Evolutionary conservation across 2,888 invertebrate species (phyloP).

Genomic region (Melanostoma mellinum): DNA sequence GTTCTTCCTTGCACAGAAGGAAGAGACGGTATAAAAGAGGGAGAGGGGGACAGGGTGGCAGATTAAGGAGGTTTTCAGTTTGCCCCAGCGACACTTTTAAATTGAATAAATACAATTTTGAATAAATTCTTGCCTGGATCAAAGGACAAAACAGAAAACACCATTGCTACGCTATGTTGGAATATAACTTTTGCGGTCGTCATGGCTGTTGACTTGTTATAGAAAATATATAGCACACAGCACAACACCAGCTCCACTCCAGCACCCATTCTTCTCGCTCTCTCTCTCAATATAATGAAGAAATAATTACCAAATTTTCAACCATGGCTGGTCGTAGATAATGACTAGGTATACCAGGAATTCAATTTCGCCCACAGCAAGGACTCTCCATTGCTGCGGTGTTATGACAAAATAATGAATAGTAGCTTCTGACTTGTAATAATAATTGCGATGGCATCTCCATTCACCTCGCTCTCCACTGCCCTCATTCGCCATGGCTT

Average conservation of each 20-base stretch:
- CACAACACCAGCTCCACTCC: constrained; percentile 5
- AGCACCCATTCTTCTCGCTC: constrained; percentile 1
- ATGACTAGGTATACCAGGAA: constrained; percentile 56
- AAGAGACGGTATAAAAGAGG: background rate
- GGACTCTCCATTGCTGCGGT: constrained; percentile 26
- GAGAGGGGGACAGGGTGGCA: constrained; percentile 10
- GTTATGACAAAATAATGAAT: constrained; percentile 56
- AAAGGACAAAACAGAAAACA: constrained; percentile 57
- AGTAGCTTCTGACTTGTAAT: constrained; percentile 52
- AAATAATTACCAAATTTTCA: constrained; percentile 72
- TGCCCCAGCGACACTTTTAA: constrained; percentile 73
- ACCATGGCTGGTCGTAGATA: constrained; percentile 66
- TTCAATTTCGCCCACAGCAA: constrained; percentile 64
- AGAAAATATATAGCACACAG: background rate
- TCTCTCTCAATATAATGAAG: constrained; percentile 68
- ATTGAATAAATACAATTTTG: constrained; percentile 74
- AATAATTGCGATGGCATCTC: constrained; percentile 53
- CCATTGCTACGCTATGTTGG: background rate
- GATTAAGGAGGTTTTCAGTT: constrained; percentile 66
- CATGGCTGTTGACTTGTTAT: constrained; percentile 61
- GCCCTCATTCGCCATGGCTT: constrained; percentile 1
- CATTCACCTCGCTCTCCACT: constrained; percentile 28
- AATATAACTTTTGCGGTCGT: constrained; percentile 61
- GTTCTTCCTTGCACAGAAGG: constrained; percentile 64
- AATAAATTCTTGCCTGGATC: constrained; percentile 70